Base-by-base conservation (phyloP, 2,797 vertebrate genomes). In the Emys orbicularis region DNA sequence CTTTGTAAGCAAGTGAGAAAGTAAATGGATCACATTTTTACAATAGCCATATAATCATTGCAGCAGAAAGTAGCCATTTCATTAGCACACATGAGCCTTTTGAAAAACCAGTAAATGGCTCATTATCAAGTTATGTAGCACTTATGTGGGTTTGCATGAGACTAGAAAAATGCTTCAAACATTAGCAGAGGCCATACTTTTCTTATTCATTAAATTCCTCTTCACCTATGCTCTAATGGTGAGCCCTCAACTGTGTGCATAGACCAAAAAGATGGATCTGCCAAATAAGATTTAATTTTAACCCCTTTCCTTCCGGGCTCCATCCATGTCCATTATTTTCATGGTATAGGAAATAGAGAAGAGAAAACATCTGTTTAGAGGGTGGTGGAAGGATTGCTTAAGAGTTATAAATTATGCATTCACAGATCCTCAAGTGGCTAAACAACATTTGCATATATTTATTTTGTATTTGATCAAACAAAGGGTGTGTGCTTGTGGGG, bases 1-100 rank as follows among this genome's bases (percentile, higher is more conserved):
- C 54, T 91, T 94, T 94, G 6, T 68, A 95, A 96, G 91, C 93
- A 95, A 79, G 10, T 88, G 90, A 97, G 94, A 96, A 97, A 97
- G 89, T 88, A 97, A 88, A 53, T 82, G 90, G 91, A 86, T 94
- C 92, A 89, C 4, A 37, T 95, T 97, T 96, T 94, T 95, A 90
- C 87, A 95, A 90, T 41, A 94, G 74, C 41, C 21, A 74, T 96
- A 94, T 81, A 97, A 89, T 92, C 91, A 95, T 94, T 96, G 83
- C 74, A 91, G 87, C 68, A 96, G 92, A 96, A 95, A 87, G 84
- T 2, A 83, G 74, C 90, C 27, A 94, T 97, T 96, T 95, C 86
- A 90, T 96, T 95, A 96, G 76, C 23, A 80, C 11, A 90, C 19
- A 68, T 12, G 13, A 92, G 34, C 31, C 53, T 96, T 97, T 94